A percentile compares a stretch with the other conserved stretches of the same genome.
phyloP scores from a whole-genome alignment of 2,888 invertebrate species.

The Eurois occulta region DNA sequence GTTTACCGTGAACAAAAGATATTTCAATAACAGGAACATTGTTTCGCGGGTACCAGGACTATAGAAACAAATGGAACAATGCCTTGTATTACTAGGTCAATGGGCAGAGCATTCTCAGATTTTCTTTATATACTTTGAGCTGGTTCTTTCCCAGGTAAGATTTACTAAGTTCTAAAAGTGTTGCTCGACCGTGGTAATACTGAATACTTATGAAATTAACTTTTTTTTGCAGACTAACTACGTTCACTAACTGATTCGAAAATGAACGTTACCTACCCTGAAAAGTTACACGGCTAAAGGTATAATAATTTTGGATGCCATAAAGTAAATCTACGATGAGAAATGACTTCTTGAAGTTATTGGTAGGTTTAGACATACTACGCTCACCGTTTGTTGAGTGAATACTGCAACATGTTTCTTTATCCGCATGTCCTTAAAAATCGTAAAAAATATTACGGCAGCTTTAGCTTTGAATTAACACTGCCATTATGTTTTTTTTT shows the following conservation, averaged over 20 bases:
- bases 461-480: not conserved
- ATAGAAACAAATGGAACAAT: slow-evolving; percentile 30
- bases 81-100: slow-evolving; percentile 41
- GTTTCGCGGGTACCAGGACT: slow-evolving; percentile 4
- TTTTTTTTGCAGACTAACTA: no score
- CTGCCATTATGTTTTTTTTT: not conserved
- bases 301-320: not conserved
- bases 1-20: not conserved
- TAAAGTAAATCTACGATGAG: not conserved
- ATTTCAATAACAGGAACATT: slow-evolving; percentile 1
- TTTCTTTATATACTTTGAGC: slow-evolving; percentile 26
- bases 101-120: slow-evolving; percentile 25
- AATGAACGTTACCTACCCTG: not conserved
- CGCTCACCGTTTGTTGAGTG: not conserved
- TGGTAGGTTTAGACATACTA: no score
- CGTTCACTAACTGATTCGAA: not conserved
- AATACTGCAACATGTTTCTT: not conserved
- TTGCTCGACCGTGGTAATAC: not conserved
- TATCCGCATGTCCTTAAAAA: not conserved
- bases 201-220: not conserved
- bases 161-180: not conserved
- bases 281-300: not conserved
- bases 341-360: no score
- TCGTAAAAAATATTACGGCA: not conserved
- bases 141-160: not conserved